Conservation (phyloP, 2,113 vertebrate species). For the Chaetodon auriga region DNA sequence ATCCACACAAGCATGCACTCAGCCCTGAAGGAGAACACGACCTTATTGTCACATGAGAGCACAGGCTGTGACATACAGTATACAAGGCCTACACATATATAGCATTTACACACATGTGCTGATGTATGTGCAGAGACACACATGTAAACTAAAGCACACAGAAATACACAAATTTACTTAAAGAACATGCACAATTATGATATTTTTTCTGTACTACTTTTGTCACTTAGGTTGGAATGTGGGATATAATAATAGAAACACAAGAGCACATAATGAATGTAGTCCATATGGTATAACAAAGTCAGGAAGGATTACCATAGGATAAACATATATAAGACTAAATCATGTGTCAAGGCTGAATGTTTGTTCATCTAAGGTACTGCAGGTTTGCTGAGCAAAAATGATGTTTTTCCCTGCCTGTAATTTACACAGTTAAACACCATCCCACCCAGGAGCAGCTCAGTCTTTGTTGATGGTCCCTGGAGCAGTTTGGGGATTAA, state of each 20-base stretch:
- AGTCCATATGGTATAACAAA: background rate
- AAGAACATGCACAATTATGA: no score
- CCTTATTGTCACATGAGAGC: conserved; percentile 19
- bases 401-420: background rate
- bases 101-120: background rate
- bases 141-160: background rate
- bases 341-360: background rate
- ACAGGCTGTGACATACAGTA: background rate
- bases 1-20: conserved; percentile 15
- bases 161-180: no score
- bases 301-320: background rate
- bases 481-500: conserved; percentile 19
- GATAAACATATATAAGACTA: background rate
- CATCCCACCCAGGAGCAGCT: background rate
- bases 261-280: background rate
- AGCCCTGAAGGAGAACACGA: conserved; percentile 48
- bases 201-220: no score
- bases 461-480: background rate
- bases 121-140: background rate
- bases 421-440: conserved; percentile 9
- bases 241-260: background rate
- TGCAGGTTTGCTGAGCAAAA: background rate
- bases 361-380: background rate
- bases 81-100: background rate
- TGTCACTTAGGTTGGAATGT: background rate